Evolutionary conservation across 2,797 vertebrate species (phyloP), one percentile per base, ranked within the genome.

Genomic region (Hipposideros larvatus): DNA sequence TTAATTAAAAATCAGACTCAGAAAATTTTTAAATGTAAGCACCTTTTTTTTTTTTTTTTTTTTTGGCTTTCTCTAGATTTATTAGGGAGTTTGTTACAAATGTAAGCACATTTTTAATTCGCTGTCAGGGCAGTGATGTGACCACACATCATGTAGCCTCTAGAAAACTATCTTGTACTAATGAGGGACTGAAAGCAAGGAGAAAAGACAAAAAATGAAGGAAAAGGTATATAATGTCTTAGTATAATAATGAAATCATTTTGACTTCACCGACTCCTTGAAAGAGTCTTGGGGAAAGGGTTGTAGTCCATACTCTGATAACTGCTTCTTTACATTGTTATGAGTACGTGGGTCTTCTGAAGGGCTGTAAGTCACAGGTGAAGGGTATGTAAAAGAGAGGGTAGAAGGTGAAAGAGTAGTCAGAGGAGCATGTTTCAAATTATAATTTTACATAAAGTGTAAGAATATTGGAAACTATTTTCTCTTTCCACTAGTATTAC

Each of bases 1-100:
- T 94, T 82, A 71, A 73, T 86, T 95, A 85, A 86, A 89, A 90
- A 93, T 91, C 66, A 59, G 66, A 70, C 34, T 66, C n/a, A 82
- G 21, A 71, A 71, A 34, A 70, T 93, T 31, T 48, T 24, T 53
- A 79, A 59, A 86, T 18, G 19, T n/a, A 71, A 73, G n/a, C 31
- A 66, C 5, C 3, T 37, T 37, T 37, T 37, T 37, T 37, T 37
- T 37, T 37, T 37, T 37, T 37, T 37, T 37, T 37, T 37, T 37
- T 37, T 37, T 37, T 37, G 37, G 37, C 37, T 37, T 37, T 37
- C 37, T 37, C 37, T 37, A 37, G 37, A 37, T 37, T 37, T 37
- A 37, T 37, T 37, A 37, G 37, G 37, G 37, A 37, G 37, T 37
- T 37, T 37, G 37, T 37, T 48, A 28, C 53, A 79, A 59, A 86